Conservation (phyloP, 2,797 vertebrate genomes). For the Dromococcyx pavoninus region DNA sequence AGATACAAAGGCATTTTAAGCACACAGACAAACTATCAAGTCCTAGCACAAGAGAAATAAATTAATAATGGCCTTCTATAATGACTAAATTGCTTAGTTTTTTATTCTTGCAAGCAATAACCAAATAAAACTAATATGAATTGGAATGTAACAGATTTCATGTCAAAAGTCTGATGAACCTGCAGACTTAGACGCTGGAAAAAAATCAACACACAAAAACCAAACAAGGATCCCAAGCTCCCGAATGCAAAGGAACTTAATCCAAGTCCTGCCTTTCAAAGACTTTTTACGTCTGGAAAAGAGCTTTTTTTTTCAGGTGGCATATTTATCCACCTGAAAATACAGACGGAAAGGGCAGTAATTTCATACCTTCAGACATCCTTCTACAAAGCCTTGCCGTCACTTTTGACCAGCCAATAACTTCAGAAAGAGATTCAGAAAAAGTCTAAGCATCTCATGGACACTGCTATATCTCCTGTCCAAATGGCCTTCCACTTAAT, state of each 20-base stretch:
- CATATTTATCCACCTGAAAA: background rate
- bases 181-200: background rate
- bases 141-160: background rate
- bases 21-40: constrained; percentile 57
- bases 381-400: background rate
- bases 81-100: constrained; percentile 38
- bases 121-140: background rate
- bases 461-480: background rate
- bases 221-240: background rate
- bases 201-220: background rate
- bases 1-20: constrained; percentile 60
- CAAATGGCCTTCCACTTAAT: background rate
- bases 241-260: background rate
- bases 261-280: background rate
- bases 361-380: background rate
- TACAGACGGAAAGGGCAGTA: background rate
- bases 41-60: constrained; percentile 59
- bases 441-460: background rate
- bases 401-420: background rate
- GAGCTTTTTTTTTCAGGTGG: background rate
- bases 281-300: background rate
- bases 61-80: constrained; percentile 65
- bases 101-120: constrained; percentile 8
- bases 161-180: background rate
- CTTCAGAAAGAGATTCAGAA: background rate